phyloP scores from a whole-genome alignment of 2,113 vertebrate species.

The Podarcis cretensis region DNA sequence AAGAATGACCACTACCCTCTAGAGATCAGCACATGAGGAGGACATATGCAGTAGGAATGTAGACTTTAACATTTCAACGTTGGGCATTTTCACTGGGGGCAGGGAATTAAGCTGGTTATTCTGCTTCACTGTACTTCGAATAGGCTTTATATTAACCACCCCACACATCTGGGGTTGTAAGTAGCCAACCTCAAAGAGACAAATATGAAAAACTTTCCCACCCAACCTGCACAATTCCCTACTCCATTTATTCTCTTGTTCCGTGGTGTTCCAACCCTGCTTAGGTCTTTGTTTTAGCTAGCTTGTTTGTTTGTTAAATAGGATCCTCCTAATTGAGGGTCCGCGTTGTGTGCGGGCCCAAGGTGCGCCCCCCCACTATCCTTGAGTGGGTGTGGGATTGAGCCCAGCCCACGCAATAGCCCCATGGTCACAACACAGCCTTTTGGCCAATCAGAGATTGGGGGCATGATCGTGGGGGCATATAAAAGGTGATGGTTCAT shows the following conservation, averaged over 20 bases:
- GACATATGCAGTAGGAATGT: slow-evolving; percentile 48
- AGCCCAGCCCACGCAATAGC: no score
- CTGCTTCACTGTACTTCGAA: slow-evolving; percentile 18
- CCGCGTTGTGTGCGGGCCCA: no score
- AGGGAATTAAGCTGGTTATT: slow-evolving; percentile 43
- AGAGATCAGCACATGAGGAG: slow-evolving; percentile 48
- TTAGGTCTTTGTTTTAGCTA: neutral
- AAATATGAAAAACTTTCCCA: neutral
- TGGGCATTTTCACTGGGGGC: slow-evolving; percentile 2
- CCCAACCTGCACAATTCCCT: neutral
- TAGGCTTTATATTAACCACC: slow-evolving; percentile 15
- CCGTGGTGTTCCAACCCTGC: neutral
- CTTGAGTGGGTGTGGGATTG: no score
- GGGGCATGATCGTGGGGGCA: no score
- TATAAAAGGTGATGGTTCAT: no score
- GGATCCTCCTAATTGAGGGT: no score
- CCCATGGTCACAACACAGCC: no score
- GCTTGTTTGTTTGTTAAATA: neutral
- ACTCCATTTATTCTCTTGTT: neutral
- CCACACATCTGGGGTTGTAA: neutral
- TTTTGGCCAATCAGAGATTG: no score
- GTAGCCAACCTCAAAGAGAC: neutral
- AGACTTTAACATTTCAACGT: slow-evolving; percentile 54
- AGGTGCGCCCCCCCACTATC: no score
- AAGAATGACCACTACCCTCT: slow-evolving; percentile 59